Evolutionary conservation across 2,113 vertebrate genomes (phyloP), one percentile per base, ranked within the genome.

Genomic region (Ptilorrhoa leucosticta): DNA sequence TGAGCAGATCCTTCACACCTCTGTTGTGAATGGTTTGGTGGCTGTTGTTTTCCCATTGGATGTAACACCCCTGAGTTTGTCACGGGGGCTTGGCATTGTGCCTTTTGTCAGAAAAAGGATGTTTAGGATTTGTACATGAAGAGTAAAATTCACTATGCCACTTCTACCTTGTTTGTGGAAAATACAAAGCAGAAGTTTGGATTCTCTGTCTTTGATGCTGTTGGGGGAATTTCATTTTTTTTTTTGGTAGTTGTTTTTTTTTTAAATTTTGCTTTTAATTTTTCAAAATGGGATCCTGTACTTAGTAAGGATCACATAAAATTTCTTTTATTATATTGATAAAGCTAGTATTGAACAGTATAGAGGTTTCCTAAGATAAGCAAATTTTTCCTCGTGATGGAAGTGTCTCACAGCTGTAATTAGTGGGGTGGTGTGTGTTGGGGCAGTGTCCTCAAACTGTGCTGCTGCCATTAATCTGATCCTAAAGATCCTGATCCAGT

Each of bases 401-500:
- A 60, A 6, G 11, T 3, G 1, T 57, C 19, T 57, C 66, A 23
- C 39, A 48, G 10, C 16, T 47, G 19, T 15, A 31, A 9, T 60
- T 35, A 47, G 30, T 7, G 27, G 33, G 28, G 3, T 39, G n/a
- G 1, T 58, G 5, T 21, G 42, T 23, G 42, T 8, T 51, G 31
- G 16, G 65, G 15, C 11, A n/a, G 31, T 16, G 6, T 24, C 45
- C 83, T 69, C 40, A 68, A 14, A 11, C 69, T 35, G 28, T 54
- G 60, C 64, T 84, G 21, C n/a, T 76, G 2, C 13, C 8, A 10
- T 2, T 13, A 45, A 15, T 70, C 30, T 65, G 39, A 3, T 63
- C 65, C 28, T 7, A 27, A 37, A 60, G 58, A 35, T 8, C 15
- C 5, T 1, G 9, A 35, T 11, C 0, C 1, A 33, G 17, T 23